phyloP scores from a whole-genome alignment of 2,113 vertebrate genomes.

The Oostethus manadensis region DNA sequence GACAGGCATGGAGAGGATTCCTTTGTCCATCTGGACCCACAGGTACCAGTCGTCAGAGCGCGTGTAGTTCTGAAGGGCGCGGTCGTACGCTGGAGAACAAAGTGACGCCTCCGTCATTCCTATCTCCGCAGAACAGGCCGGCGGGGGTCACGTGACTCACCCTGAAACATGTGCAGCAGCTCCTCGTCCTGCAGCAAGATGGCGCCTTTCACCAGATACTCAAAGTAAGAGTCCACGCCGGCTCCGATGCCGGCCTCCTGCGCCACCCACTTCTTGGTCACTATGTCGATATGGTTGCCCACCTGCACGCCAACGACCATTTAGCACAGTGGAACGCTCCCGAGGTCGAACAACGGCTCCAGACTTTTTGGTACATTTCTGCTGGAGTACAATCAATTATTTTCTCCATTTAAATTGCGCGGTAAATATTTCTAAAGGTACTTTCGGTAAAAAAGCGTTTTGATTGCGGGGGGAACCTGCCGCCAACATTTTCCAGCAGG shows the following conservation, averaged over 20 bases:
- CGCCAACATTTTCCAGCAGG: no score
- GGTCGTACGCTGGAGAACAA: conserved; percentile 79
- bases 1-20: conserved; percentile 95
- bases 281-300: conserved; percentile 93
- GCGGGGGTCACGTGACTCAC: conserved; percentile 52
- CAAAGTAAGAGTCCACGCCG: conserved; percentile 95
- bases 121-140: background rate
- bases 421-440: no score
- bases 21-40: conserved; percentile 99
- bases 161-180: conserved; percentile 88
- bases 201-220: conserved; percentile 95
- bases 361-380: no score
- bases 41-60: conserved; percentile 98
- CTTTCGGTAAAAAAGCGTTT: no score
- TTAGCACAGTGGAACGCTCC: background rate
- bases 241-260: conserved; percentile 96
- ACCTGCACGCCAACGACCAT: conserved; percentile 70
- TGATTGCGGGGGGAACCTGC: no score
- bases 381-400: no score
- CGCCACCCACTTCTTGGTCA: conserved; percentile 94
- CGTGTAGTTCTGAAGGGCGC: conserved; percentile 92
- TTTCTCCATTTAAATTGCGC: no score
- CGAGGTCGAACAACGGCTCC: no score
- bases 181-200: conserved; percentile 90
- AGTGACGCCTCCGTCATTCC: background rate